phyloP scores from a whole-genome alignment of 2,888 invertebrate species.

The Barypeithes pellucidus region DNA sequence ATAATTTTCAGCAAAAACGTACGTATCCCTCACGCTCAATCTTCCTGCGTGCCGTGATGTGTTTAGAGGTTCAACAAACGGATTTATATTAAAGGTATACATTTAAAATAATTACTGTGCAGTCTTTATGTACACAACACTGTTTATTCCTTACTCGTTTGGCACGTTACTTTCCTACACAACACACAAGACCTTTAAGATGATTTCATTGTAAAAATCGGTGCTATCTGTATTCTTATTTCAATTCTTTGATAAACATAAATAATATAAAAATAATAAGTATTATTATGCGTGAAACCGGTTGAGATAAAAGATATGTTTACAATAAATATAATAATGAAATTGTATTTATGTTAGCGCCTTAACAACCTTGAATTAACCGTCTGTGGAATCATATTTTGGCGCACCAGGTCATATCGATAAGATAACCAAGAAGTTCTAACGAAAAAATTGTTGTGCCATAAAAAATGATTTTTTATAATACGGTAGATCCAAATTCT shows the following conservation, averaged over 20 bases:
- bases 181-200: not conserved
- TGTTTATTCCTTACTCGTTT: no score
- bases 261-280: not conserved
- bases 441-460: no score
- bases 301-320: not conserved
- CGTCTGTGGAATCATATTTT: not conserved
- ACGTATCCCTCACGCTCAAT: not conserved
- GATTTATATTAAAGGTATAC: slow-evolving; percentile 9
- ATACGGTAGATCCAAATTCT: no score
- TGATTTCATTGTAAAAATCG: not conserved
- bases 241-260: not conserved
- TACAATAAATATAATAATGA: not conserved
- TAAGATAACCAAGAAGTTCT: not conserved
- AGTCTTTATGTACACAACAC: not conserved
- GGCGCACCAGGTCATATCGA: not conserved
- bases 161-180: not conserved
- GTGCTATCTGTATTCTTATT: not conserved
- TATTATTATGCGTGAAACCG: not conserved
- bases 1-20: slow-evolving; percentile 3
- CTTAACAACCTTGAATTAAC: not conserved
- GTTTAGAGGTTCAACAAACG: not conserved
- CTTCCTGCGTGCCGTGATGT: not conserved
- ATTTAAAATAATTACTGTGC: not conserved
- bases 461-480: no score
- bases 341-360: not conserved